These are phyloP conservation scores for Atethmia centrago DNA, from an alignment of 2,888 invertebrate genomes.

Conservation along the genomic window DNA sequence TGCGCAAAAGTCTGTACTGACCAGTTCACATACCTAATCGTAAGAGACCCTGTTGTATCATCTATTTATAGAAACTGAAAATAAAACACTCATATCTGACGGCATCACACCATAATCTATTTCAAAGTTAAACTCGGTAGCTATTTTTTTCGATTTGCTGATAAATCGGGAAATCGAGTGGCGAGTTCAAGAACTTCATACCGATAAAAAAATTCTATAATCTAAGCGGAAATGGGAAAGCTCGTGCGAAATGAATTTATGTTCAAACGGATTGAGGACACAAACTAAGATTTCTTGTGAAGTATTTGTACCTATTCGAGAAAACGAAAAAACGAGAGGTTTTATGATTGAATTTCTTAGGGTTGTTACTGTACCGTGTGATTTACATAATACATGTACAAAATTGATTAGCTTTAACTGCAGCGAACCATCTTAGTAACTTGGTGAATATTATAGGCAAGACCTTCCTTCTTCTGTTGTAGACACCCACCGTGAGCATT, in stretches of 20 bases:
- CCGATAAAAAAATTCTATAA: conserved; percentile 58
- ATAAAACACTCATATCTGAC: not conserved
- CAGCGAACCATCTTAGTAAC: too few relatives aligned
- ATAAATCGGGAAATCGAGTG: conserved; percentile 61
- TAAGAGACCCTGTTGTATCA: not conserved
- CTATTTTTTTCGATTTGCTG: conserved; percentile 42
- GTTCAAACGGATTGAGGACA: conserved; percentile 51
- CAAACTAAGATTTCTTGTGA: conserved; percentile 53
- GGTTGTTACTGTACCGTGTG: not conserved
- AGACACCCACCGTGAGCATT: not conserved
- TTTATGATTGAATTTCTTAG: conserved; percentile 31
- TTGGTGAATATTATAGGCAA: not conserved
- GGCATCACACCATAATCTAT: conserved; percentile 5
- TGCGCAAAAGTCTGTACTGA: not conserved
- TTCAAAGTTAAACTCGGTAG: conserved; percentile 11
- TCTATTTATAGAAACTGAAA: not conserved
- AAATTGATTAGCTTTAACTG: not conserved
- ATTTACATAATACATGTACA: not conserved
- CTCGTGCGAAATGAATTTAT: conserved; percentile 62
- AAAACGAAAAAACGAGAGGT: conserved; percentile 9
- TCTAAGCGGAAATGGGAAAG: conserved; percentile 66
- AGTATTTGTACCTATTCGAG: conserved; percentile 20
- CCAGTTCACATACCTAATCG: not conserved
- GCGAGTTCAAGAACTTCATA: conserved; percentile 62
- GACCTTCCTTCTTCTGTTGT: not conserved